Evolutionary conservation across 2,113 vertebrate genomes (phyloP), one percentile per base, ranked within the genome.

Genomic region (Electrona antarctica): DNA sequence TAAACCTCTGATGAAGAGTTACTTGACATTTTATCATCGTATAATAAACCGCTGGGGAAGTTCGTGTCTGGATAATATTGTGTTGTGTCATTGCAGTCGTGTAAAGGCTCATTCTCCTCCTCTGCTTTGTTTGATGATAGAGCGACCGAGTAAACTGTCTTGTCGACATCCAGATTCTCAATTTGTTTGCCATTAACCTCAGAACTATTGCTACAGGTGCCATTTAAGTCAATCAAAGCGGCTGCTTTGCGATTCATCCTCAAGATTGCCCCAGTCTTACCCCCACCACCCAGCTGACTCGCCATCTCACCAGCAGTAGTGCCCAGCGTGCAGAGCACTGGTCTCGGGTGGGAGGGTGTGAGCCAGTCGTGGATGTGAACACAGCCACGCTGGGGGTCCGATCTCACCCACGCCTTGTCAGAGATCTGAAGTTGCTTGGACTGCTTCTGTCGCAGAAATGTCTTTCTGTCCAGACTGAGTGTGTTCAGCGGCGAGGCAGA

Each of bases 241-340:
- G 77, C 2, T 6, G 71, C 82, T 83, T 89, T 88, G 64, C 90
- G 87, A 78, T 73, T 82, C 60, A 96, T 86, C 84, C 90, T 91
- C 66, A 94, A 52, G 60, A 93, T 90, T 3, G 91, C 88, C 2
- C 93, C 91, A 3, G 93, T 90, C 78, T 91, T 92, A 81, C 90
- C 89, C 8, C 89, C 93, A 8, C 93, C 87, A 8, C 93, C 87
- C 58, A 97, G 89, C n/a, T 91, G 92, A 4, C 81, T 45, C 41
- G 93, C 95, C 46, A 97, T 90, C 84, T 97, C 93, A 0, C 79
- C 81, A 0, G 96, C 95, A 0, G 93, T 92, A 74, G 95, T 96
- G 81, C 95, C 95, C 91, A 94, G 76, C 0, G 93, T 95, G 90
- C 95, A 97, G 12, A 96, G 93, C 83, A 97, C 95, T 1, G 96